Base-by-base conservation (phyloP, 2,888 invertebrate genomes). In the Mamestra brassicae region DNA sequence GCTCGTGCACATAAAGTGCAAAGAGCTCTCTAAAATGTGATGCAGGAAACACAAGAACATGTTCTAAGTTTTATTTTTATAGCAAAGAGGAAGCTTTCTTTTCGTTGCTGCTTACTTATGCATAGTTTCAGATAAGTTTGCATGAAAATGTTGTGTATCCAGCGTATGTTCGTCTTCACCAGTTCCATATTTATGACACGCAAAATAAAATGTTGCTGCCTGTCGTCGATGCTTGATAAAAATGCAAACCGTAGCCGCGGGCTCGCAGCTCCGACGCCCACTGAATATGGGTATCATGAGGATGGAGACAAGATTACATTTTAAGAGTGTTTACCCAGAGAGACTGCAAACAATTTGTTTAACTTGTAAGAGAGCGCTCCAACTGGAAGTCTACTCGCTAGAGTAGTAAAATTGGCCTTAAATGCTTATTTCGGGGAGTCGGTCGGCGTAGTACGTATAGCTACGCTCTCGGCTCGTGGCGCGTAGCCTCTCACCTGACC, bases 171-270 rank as follows among this genome's bases (percentile, higher is more conserved):
- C 92, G 90, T 91, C 92, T 92, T 90, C 91, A 91, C 91, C 88
- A 92, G 94, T 93, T 95, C 92, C 94, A 96, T 96, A 96, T 96
- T 96, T 96, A 96, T 95, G 92, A 91, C 94, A 94, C 93, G 95
- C 94, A 95, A 93, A 95, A 95, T 95, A 95, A 95, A 95, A 95
- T 95, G 95, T 94, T 88, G 93, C 93, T 92, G 92, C 92, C 90
- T 93, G 93, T 94, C 94, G 92, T 91, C 94, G 93, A 93, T 92
- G 92, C 89, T 94, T 95, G 94, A 96, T 96, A 96, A 96, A 96
- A 96, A 96, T 96, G 95, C 96, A 95, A 95, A 95, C 95, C 93
- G 90, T 92, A 89, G 93, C 95, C 93, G 93, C 93, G 85, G 94
- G 95, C 93, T 90, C 86, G 89, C 85, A 88, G 85, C 87, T 89